These are phyloP conservation scores for Acronicta leporina DNA, from an alignment of 2,888 invertebrate genomes.

Conservation along the genomic window DNA sequence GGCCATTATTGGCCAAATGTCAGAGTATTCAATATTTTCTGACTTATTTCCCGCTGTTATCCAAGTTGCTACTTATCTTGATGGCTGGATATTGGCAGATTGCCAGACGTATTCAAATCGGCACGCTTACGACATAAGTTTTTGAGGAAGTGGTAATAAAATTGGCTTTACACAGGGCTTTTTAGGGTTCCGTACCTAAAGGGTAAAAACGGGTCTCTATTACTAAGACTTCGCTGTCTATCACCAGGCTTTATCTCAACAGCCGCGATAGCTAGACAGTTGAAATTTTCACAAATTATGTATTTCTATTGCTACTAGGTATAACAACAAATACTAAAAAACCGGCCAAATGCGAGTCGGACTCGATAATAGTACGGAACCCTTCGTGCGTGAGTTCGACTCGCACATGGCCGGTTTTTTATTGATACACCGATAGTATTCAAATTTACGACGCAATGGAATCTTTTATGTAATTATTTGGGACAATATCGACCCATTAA, in stretches of 20 bases:
- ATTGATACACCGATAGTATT: slow-evolving; percentile 19
- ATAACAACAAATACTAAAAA: no score
- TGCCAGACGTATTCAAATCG: slow-evolving; percentile 58
- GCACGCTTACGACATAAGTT: slow-evolving; percentile 53
- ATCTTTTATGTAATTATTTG: not conserved
- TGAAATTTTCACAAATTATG: no score
- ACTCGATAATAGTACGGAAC: no score
- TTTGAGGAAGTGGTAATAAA: slow-evolving; percentile 52
- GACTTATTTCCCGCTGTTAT: slow-evolving; percentile 36
- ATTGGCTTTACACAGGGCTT: slow-evolving; percentile 38
- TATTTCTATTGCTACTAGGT: no score
- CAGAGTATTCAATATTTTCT: slow-evolving; percentile 39
- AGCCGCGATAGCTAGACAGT: no score
- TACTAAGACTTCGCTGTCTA: no score
- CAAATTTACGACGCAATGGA: slow-evolving; percentile 10
- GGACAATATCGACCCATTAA: not conserved
- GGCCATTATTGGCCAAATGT: slow-evolving; percentile 28
- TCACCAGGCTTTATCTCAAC: no score
- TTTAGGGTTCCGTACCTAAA: no score
- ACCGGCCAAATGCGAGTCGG: no score
- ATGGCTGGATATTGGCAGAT: slow-evolving; percentile 56
- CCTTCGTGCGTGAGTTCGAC: no score
- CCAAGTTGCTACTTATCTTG: slow-evolving; percentile 52
- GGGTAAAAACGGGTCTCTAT: no score
- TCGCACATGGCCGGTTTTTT: no score